These are phyloP conservation scores for Agriopis leucophaearia DNA, from an alignment of 2,888 invertebrate species.

Conservation along the genomic window DNA sequence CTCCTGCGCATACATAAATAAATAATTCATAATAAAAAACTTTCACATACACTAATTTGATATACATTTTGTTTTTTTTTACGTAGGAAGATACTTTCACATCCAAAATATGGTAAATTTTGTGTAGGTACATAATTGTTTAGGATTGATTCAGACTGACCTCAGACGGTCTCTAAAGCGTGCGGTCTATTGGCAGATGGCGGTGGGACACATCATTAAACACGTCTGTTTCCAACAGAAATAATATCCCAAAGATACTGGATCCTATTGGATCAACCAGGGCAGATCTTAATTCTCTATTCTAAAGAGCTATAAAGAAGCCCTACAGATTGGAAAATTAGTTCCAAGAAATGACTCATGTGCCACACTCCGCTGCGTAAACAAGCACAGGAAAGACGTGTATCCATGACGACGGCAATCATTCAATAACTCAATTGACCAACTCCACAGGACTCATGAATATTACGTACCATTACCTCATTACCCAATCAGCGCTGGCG, in stretches of 20 bases:
- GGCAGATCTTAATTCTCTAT: neutral
- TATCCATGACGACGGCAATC: conserved; percentile 72
- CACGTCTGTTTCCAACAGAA: no score
- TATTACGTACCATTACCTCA: conserved; percentile 40
- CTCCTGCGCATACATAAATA: no score
- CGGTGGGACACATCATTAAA: no score
- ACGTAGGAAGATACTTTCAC: no score
- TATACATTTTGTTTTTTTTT: no score
- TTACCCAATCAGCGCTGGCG: conserved; percentile 68
- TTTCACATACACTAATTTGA: no score
- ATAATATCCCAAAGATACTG: neutral
- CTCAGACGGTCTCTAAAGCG: no score
- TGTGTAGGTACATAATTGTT: no score
- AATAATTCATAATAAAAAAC: no score
- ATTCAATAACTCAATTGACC: conserved; percentile 76
- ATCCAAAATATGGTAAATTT: no score
- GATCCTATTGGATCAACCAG: neutral
- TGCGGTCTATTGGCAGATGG: no score
- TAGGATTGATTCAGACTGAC: no score
- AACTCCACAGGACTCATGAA: conserved; percentile 63
- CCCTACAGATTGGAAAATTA: conserved; percentile 18
- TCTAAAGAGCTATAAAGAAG: neutral
- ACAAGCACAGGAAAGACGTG: conserved; percentile 28
- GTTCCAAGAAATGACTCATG: conserved; percentile 24
- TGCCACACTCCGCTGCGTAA: neutral